Evolutionary conservation across 1,140 invertebrate genomes (phyloP).

Genomic region (Achroia grisella): DNA sequence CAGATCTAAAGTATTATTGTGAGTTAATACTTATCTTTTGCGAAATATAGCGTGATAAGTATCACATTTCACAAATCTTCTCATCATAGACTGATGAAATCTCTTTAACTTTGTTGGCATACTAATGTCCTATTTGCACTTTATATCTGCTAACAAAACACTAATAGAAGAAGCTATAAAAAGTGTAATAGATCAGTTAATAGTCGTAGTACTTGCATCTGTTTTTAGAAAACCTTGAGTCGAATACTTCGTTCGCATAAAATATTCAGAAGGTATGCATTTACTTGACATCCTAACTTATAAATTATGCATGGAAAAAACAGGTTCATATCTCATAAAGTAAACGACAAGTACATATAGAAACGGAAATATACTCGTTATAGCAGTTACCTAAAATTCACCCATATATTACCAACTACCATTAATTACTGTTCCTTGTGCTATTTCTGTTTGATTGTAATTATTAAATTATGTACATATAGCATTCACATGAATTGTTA

Average conservation of each 20-base stretch:
- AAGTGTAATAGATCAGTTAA: slow-evolving; percentile 3
- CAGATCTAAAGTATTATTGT: no score
- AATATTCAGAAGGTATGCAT: neutral
- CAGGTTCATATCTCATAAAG: neutral
- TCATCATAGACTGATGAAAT: slow-evolving; percentile 1
- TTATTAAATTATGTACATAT: no score
- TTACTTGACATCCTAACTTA: slow-evolving; percentile 2
- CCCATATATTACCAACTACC: no score
- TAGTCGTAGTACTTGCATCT: slow-evolving; percentile 1
- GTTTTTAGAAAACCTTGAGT: slow-evolving; percentile 1
- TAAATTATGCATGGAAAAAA: slow-evolving; percentile 9
- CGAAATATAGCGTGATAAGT: neutral
- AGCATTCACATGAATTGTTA: no score
- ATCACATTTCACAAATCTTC: slow-evolving; percentile 1
- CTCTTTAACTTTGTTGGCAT: neutral
- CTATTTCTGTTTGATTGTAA: no score
- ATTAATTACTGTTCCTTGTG: no score
- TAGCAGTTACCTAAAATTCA: no score
- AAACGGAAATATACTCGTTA: no score
- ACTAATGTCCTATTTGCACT: slow-evolving; percentile 29
- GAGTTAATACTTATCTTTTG: neutral
- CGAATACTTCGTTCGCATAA: neutral
- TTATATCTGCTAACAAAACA: slow-evolving; percentile 10
- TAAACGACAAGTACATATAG: neutral
- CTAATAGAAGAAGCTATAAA: slow-evolving; percentile 1